Evolutionary conservation across 2,797 vertebrate genomes (phyloP).

Genomic region (Rhinoraja longicauda): DNA sequence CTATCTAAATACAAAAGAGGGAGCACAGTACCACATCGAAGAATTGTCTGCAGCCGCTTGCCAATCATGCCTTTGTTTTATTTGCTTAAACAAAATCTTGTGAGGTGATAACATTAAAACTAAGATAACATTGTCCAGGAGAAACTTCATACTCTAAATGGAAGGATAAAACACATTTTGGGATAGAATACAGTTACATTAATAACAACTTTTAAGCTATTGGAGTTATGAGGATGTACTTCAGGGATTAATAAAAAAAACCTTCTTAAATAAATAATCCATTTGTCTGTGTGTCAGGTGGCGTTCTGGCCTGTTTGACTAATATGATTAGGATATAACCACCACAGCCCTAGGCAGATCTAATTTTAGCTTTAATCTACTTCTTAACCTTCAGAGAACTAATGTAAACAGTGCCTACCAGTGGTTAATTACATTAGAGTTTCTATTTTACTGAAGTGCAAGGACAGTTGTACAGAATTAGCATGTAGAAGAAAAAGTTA

Average conservation of each 20-base stretch:
- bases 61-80: not conserved
- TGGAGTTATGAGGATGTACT: not conserved
- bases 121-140: not conserved
- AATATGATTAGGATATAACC: slow-evolving; percentile 66
- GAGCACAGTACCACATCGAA: not conserved
- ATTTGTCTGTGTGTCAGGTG: slow-evolving; percentile 65
- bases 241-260: slow-evolving; percentile 1
- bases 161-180: not conserved
- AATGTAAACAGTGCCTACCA: slow-evolving; percentile 64
- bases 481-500: slow-evolving; percentile 53
- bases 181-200: not conserved
- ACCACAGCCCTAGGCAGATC: slow-evolving; percentile 63
- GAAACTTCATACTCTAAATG: not conserved
- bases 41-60: not conserved
- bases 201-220: slow-evolving; percentile 6
- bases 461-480: slow-evolving; percentile 55
- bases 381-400: slow-evolving; percentile 73
- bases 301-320: slow-evolving; percentile 68
- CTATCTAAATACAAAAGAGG: not conserved
- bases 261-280: slow-evolving; percentile 50
- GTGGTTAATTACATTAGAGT: slow-evolving; percentile 60
- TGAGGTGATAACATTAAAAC: not conserved
- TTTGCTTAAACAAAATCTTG: slow-evolving; percentile 4
- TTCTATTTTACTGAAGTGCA: slow-evolving; percentile 54
- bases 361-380: slow-evolving; percentile 72